Base-by-base conservation (phyloP, 1,140 invertebrate species). In the Drosophila chauvacae region DNA sequence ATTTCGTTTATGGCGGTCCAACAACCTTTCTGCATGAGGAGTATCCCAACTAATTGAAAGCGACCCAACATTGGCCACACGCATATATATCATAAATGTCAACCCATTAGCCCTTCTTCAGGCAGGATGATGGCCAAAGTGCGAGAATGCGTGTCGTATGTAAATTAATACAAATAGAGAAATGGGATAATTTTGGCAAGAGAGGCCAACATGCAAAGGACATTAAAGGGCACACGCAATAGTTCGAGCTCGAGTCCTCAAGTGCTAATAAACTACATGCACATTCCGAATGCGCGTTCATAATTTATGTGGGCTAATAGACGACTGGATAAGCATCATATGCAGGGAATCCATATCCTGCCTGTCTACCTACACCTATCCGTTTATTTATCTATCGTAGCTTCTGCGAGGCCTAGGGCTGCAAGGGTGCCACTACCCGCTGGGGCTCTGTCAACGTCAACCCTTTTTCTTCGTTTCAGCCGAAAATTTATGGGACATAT, bases 221-320 rank as follows among this genome's bases (percentile, higher is more conserved):
- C 84, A 87, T 68, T 56, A 72, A 88, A 88, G 84, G 84, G 81
- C 82, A 79, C 82, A 56, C 64, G 59, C 74, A 81, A 72, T 61
- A 80, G 65, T 60, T 72, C 6, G 45, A 57, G n/a, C 23, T 23
- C 4, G n/a, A 20, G 69, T 44, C 81, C 28, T 88, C 78, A 88
- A 88, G 85, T 88, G 85, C 70, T 88, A 85, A 85, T 88, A 88
- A 90, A 88, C 85, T 90, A 85, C 81, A 90, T 77, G 77, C 85
- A 84, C 68, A 88, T 50, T 62, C 44, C 42, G 55, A 80, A 70
- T 68, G 66, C 70, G 74, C 78, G 78, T 88, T 81, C 75, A 85
- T 88, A 88, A 88, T 88, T 88, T 85, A 88, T 85, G 74, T 71
- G 53, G 47, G 55, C 81, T 88, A 88, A 88, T 88, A 81, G 83